Evolutionary conservation across 2,797 vertebrate species (phyloP), one percentile per base, ranked within the genome.

Genomic region (Tamandua tetradactyla): DNA sequence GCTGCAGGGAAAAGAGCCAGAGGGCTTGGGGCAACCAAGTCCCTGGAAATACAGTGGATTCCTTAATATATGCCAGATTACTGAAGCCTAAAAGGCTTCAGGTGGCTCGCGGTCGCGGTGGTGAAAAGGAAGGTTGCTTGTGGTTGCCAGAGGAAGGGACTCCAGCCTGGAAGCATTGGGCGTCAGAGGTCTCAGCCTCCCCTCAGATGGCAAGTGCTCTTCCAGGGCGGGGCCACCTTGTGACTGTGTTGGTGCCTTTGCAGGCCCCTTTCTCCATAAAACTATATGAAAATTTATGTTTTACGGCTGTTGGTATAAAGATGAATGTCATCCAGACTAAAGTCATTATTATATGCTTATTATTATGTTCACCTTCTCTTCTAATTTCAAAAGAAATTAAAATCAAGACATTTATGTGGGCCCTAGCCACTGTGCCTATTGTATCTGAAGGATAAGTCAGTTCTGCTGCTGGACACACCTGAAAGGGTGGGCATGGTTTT

Each of bases 351-450:
- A 40, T 49, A 11, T 74, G 82, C 37, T 71, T 55, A 52, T 61
- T 94, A 40, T 79, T 44, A 15, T 55, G 64, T 78, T 57, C 78
- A 42, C 85, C 62, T 93, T 83, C 84, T 69, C 17, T 88, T 78
- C 12, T 89, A 30, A 17, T 62, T 68, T 2, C 75, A 90, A 95
- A 90, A 85, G 22, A 90, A 91, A 68, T 90, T 22, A 66, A 64
- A 88, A 55, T 59, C 11, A 57, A 87, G 89, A 92, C 30, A 87
- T 75, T 76, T 78, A 32, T n/a, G 2, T 30, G 44, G 5, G 13
- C 9, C 6, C 69, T 32, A 15, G 17, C 64, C 25, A 22, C 57
- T 82, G n/a, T 64, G 69, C 30, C 52, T 52, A 0, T 35, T 61
- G 44, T 79, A 52, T 9, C 10, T 14, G 37, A 59, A 68, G 47